phyloP scores from a whole-genome alignment of 2,888 invertebrate genomes.

The Bruchidius siliquastri region DNA sequence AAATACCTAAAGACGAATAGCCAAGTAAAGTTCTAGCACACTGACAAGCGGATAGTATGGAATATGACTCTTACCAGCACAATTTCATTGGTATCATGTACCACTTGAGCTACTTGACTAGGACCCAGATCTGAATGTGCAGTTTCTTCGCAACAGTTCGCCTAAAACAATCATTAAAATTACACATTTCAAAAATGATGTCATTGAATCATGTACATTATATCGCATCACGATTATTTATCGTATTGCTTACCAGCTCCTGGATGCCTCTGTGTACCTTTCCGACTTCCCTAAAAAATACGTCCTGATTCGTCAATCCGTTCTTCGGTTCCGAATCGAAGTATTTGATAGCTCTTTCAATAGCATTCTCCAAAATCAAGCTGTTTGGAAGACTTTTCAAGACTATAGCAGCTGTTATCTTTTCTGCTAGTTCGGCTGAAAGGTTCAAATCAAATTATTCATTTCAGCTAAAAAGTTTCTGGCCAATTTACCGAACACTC shows the following conservation, averaged over 20 bases:
- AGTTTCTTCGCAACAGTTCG: constrained; percentile 55
- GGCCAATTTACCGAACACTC: too few species aligned
- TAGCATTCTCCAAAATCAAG: constrained; percentile 55
- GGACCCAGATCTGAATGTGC: constrained; percentile 57
- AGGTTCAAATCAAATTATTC: constrained; percentile 1
- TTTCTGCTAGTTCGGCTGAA: constrained; percentile 69
- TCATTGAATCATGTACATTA: too few species aligned
- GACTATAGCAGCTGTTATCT: constrained; percentile 68
- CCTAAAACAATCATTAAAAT: background rate
- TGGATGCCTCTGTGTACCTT: constrained; percentile 63
- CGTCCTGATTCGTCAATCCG: constrained; percentile 63
- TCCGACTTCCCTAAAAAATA: constrained; percentile 70
- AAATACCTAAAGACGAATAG: too few species aligned
- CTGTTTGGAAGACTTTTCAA: constrained; percentile 61
- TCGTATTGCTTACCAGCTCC: constrained; percentile 48
- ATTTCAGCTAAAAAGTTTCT: background rate
- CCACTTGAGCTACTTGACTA: constrained; percentile 52
- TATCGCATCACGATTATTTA: background rate
- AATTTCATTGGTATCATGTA: constrained; percentile 57
- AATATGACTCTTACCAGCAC: constrained; percentile 46
- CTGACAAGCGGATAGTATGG: background rate
- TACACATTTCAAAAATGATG: too few species aligned
- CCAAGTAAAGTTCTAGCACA: too few species aligned
- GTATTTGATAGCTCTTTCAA: constrained; percentile 51
- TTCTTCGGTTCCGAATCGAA: constrained; percentile 47